Base-by-base conservation (phyloP, 2,888 invertebrate genomes). In the Clivina fossor region DNA sequence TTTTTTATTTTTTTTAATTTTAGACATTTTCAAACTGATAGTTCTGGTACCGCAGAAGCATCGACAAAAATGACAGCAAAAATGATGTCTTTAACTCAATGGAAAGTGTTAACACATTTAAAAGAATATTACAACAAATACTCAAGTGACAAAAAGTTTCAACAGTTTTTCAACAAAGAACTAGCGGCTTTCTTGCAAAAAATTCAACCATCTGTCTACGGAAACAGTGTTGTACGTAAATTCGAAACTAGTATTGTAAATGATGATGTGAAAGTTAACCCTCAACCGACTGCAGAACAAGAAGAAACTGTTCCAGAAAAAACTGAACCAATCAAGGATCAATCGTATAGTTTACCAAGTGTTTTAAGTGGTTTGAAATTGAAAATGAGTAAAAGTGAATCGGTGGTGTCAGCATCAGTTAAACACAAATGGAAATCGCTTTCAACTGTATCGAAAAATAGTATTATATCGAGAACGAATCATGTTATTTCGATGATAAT, bases 401-500 rank as follows among this genome's bases (percentile, higher is more conserved):
- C 63, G 19, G 70, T 68, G 54, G 63, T 63, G 24, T 60, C 64
- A 13, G 64, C 70, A 30, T 65, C 68, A 35, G 46, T 65, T 11
- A 59, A 68, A 37, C 78, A 77, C 24, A 79, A 77, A 61, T 79
- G 80, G 79, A 80, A 78, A 63, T 66, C 64, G 28, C 72, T 72
- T 33, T 57, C 63, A 18, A 26, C 58, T 20, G 62, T 70, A 4
- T 66, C 73, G 4, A 66, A 67, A 62, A 69, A 68, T 60, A 62
- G 64, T 60, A 81, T 87, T 57, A 76, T 79, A 57, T 80, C 83
- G 0, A 78, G 85, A 64, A 87, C 86, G 2, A 79, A 78, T 41
- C 83, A 86, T 66, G 80, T 88, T 48, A 76, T 88, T 60, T 78
- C 80, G 3, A 80, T 83, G n/a, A 76, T 88, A 46, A 72, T 74